A percentile compares a stretch with the other conserved stretches of the same genome.
These are phyloP conservation scores for Pachyramphus minor DNA, from an alignment of 2,113 vertebrate genomes.

Conservation along the genomic window DNA sequence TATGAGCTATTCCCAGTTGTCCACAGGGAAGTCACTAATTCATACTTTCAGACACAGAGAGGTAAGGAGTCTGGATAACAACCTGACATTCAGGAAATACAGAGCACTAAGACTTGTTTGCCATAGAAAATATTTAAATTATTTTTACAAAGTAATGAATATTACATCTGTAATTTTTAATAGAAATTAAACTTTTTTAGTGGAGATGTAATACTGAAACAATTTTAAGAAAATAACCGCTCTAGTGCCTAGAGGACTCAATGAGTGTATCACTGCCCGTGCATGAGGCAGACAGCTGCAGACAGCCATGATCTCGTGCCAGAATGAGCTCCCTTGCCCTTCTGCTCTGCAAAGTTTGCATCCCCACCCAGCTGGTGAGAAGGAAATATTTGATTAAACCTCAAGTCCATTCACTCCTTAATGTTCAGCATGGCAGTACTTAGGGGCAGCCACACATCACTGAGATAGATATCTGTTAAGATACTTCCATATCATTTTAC, in stretches of 20 bases:
- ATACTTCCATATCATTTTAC: background rate
- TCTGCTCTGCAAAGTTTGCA: background rate
- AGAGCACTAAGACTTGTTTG: background rate
- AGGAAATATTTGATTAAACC: background rate
- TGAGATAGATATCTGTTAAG: background rate
- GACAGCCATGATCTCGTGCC: accelerated
- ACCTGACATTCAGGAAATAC: background rate
- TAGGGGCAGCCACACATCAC: background rate
- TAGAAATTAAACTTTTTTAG: background rate
- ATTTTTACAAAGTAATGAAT: background rate
- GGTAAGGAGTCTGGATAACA: background rate
- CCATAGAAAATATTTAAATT: background rate
- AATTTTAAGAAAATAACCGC: background rate
- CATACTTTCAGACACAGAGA: background rate
- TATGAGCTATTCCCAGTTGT: background rate
- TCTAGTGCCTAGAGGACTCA: background rate
- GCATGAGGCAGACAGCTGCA: background rate
- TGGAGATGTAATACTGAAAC: background rate
- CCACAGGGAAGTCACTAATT: background rate
- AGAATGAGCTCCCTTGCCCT: background rate
- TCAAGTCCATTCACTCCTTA: background rate
- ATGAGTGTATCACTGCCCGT: background rate
- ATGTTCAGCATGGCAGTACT: background rate
- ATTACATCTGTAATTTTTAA: background rate
- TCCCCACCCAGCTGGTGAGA: background rate